These are phyloP conservation scores for Tetranychus truncatus DNA, from an alignment of 2,888 invertebrate species.

Conservation along the genomic window DNA sequence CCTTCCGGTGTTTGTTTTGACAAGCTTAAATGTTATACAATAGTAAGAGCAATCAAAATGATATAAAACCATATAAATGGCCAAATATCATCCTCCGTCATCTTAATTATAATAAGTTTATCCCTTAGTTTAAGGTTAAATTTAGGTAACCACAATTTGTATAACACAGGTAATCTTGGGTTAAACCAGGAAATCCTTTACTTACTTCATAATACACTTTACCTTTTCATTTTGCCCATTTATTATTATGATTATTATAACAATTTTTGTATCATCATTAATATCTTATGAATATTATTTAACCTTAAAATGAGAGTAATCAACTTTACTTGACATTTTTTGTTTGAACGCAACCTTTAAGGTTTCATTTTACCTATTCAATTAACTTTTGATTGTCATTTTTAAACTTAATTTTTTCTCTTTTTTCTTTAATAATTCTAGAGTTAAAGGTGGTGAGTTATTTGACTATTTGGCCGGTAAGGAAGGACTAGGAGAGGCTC, in stretches of 20 bases:
- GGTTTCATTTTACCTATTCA: not conserved
- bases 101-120: not conserved
- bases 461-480: conserved; percentile 42
- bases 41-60: not conserved
- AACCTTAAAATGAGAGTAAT: too few species aligned
- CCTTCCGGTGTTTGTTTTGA: not conserved
- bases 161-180: not conserved
- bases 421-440: conserved; percentile 26
- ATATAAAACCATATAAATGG: not conserved
- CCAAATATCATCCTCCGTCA: not conserved
- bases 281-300: too few species aligned
- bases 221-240: too few species aligned
- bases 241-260: too few species aligned
- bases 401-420: not conserved
- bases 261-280: too few species aligned
- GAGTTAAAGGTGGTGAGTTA: conserved; percentile 46
- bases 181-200: not conserved
- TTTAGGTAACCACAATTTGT: not conserved
- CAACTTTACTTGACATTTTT: too few species aligned
- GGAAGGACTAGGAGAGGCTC: conserved; percentile 40
- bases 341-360: too few species aligned
- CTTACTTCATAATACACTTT: not conserved
- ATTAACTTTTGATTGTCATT: not conserved
- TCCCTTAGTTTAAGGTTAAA: not conserved
- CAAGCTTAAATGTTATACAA: not conserved